Evolutionary conservation across 2,888 invertebrate genomes (phyloP), one percentile per base, ranked within the genome.

Genomic region (Drosophila algonquin): DNA sequence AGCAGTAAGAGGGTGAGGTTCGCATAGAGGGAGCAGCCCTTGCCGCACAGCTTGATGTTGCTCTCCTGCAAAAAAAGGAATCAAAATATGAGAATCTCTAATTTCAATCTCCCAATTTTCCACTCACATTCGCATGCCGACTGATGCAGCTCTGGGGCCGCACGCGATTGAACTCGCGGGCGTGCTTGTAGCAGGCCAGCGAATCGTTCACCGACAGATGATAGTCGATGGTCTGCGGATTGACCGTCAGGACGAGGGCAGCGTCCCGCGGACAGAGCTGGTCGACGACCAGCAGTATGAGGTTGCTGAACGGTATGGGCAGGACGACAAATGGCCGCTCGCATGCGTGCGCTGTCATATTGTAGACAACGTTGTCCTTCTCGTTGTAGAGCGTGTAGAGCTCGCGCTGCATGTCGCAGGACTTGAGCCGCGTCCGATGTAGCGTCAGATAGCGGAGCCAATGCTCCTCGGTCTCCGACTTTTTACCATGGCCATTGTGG

Each of bases 271-370:
- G 93, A 88, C 96, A 96, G 68, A 94, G 92, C 18, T 93, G 93
- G 87, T 96, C 95, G n/a, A 96, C 94, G 18, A 96, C 96, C 52
- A 97, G 93, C 85, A 97, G 93, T 65, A 97, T 92, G 93, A 97
- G 94, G 90, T 97, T 97, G 59, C 96, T 97, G 78, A 94, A 94
- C 69, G 95, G 95, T 67, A 97, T 96, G 48, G 95, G 94, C 78
- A 96, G 94, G 2, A 95, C 95, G 76, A 96, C 95, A 91, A 95
- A 97, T 24, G 95, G 95, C 87, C 92, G 89, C 85, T 92, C 92
- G 80, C 93, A 93, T 79, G 90, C 92, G 75, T 90, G 91, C 73
- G 92, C 91, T 77, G 92, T 91, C 87, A 91, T 92, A 88, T 92
- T 92, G 89, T 91, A 92, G 91, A 94, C 85, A 93, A 91, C 90